These are phyloP conservation scores for Acanthopagrus latus DNA, from an alignment of 2,797 vertebrate species.

Conservation along the genomic window DNA sequence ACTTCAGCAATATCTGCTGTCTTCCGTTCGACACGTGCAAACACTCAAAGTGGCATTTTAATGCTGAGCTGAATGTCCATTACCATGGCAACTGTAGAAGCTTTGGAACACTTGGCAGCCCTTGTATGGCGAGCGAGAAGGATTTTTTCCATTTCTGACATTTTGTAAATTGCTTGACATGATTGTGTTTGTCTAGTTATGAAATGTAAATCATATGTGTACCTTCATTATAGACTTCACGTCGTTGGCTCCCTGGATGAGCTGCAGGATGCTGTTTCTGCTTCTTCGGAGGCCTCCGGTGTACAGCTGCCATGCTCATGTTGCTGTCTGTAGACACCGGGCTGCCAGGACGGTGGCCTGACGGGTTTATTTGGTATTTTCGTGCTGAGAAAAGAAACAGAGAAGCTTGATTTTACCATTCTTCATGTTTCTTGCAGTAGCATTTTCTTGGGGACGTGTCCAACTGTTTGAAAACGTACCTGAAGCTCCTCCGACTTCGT, in stretches of 20 bases:
- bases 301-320: slow-evolving; percentile 94
- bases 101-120: no score
- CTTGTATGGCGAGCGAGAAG: not conserved
- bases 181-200: not conserved
- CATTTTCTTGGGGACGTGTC: not conserved
- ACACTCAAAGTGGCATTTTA: no score
- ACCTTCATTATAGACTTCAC: slow-evolving; percentile 96
- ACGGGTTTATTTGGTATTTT: slow-evolving; percentile 92
- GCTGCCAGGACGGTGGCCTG: slow-evolving; percentile 93
- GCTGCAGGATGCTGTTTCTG: slow-evolving; percentile 94
- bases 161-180: not conserved
- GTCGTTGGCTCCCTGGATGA: slow-evolving; percentile 92
- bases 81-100: no score
- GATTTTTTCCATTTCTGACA: not conserved
- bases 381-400: slow-evolving; percentile 84
- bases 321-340: slow-evolving; percentile 98
- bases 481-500: slow-evolving; percentile 75
- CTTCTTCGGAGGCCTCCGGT: slow-evolving; percentile 96
- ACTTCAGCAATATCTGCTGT: no score
- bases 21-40: no score
- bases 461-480: slow-evolving; percentile 51
- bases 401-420: not conserved
- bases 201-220: slow-evolving; percentile 26
- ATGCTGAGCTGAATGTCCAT: no score
- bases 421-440: not conserved